phyloP scores from a whole-genome alignment of 2,888 invertebrate species.

The Melikaiella ostensackeni region DNA sequence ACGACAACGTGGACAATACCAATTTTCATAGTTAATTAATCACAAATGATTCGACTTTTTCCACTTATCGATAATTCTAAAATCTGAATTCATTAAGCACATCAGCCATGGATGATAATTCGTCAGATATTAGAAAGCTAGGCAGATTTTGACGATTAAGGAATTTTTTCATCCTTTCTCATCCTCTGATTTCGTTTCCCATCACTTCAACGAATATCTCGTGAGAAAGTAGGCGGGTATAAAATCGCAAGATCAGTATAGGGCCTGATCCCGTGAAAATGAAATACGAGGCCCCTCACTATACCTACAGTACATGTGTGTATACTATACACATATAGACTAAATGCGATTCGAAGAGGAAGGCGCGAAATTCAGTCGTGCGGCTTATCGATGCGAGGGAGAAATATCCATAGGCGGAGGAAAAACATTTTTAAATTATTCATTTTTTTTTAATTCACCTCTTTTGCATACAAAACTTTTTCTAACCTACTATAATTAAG shows the following conservation, averaged over 20 bases:
- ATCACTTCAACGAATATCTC: conserved; percentile 27
- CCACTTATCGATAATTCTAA: not conserved
- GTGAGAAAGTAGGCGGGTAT: conserved; percentile 35
- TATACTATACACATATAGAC: not conserved
- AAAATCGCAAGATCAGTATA: conserved; percentile 40
- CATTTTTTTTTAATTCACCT: not conserved
- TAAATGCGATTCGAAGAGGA: conserved; percentile 26
- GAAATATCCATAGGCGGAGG: conserved; percentile 1
- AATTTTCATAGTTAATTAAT: not conserved
- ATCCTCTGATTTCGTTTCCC: conserved; percentile 9
- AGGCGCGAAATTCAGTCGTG: conserved; percentile 47
- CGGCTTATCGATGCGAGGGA: conserved; percentile 40
- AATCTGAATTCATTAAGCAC: not conserved
- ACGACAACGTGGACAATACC: not conserved
- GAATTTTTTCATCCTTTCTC: conserved; percentile 17
- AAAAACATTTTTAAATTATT: not conserved
- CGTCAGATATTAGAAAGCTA: conserved; percentile 6
- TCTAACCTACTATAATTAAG: not conserved
- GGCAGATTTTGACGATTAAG: conserved; percentile 3
- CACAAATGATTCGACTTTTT: not conserved
- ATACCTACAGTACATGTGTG: not conserved
- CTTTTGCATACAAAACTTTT: not conserved
- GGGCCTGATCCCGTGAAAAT: conserved; percentile 43
- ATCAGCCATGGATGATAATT: not conserved
- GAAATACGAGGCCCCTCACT: conserved; percentile 48